Evolutionary conservation across 2,888 invertebrate genomes (phyloP), one percentile per base, ranked within the genome.

Genomic region (Cryptocephalus moraei): DNA sequence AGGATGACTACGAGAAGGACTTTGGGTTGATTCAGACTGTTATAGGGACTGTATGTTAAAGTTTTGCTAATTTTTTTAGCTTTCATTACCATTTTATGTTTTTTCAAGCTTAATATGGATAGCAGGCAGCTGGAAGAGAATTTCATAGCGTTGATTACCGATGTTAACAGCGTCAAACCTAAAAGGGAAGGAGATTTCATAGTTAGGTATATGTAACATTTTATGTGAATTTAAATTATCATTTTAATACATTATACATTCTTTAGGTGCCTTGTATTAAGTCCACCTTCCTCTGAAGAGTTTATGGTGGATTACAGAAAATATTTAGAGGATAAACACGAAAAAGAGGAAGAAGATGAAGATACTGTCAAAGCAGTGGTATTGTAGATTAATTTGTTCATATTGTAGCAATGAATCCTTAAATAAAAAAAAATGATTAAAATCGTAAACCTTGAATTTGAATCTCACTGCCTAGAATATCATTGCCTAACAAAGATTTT

Each of bases 71-170:
- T 22, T 32, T 47, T 8, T 31, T 12, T n/a, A n/a, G n/a, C n/a
- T n/a, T 36, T 41, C 12, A 9, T 8, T 31, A 32, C 32, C 1
- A n/a, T n/a, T n/a, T n/a, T n/a, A n/a, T n/a, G n/a, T n/a, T n/a
- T n/a, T n/a, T n/a, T n/a, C n/a, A 67, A 88, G 86, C 65, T 91
- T 38, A 72, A 82, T 56, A 91, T 91, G 90, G 80, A 84, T 8
- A 61, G 69, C 0, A 72, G 78, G 49, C 75, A 81, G 43, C 70
- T 92, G 38, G 84, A 84, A 59, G 84, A 81, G 50, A 92, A 92
- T 65, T 77, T 91, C 52, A 72, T 67, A 41, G 71, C 76, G 0
- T 59, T 90, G 11, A 57, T 91, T 8, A 73, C 77, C 53, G 84
- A 86, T 63, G 64, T 91, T 31, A 75, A 84, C 59, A 62, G 66